phyloP scores from a whole-genome alignment of 2,113 vertebrate species.

The Callipepla squamata region DNA sequence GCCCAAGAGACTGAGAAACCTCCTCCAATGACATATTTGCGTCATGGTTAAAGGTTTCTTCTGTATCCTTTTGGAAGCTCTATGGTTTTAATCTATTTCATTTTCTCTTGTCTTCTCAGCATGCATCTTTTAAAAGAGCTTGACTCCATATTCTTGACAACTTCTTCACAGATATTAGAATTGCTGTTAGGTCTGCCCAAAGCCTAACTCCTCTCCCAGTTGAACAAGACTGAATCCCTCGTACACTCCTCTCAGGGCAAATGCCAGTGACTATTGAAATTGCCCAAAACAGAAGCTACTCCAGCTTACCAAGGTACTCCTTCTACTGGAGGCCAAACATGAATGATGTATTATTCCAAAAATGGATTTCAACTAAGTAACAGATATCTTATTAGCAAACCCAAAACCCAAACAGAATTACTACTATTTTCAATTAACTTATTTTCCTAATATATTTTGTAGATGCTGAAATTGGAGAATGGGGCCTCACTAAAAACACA shows the following conservation, averaged over 20 bases:
- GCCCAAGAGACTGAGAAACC: neutral
- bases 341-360: neutral
- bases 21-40: neutral
- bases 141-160: neutral
- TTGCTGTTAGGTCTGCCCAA: neutral
- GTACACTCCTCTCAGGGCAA: neutral
- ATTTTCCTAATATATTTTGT: neutral
- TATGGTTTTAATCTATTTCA: neutral
- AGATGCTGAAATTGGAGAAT: neutral
- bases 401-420: neutral
- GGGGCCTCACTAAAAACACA: neutral
- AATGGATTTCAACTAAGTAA: neutral
- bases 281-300: neutral
- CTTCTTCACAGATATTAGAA: neutral
- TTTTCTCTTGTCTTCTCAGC: neutral
- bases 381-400: neutral
- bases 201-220: neutral
- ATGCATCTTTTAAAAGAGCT: rapidly evolving
- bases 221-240: neutral
- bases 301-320: neutral
- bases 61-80: neutral
- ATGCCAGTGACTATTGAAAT: too few relatives aligned
- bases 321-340: neutral
- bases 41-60: neutral
- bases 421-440: neutral